These are phyloP conservation scores for Venustaconcha ellipsiformis DNA, from an alignment of 1,140 invertebrate species.

Conservation along the genomic window DNA sequence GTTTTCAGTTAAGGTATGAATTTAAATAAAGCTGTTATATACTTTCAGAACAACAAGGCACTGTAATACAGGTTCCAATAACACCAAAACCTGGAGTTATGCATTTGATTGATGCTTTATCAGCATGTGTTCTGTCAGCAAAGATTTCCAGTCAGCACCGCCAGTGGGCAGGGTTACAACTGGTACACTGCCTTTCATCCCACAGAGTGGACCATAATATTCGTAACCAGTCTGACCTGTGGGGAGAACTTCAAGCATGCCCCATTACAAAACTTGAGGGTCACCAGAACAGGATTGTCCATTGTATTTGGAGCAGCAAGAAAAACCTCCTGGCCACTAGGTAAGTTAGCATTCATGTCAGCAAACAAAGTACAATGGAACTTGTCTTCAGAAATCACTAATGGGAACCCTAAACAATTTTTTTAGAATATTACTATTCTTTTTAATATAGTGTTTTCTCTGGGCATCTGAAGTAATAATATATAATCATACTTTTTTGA, in stretches of 20 bases:
- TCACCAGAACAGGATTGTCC: conserved; percentile 73
- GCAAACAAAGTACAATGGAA: background rate
- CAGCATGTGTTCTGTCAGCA: conserved; percentile 75
- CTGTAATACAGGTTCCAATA: no score
- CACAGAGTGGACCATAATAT: conserved; percentile 18
- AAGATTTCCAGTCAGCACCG: conserved; percentile 69
- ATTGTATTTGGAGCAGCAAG: conserved; percentile 68
- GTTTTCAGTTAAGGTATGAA: no score
- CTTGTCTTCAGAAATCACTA: no score
- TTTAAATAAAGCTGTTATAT: no score
- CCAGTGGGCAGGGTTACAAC: conserved; percentile 76
- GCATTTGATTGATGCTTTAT: conserved; percentile 76
- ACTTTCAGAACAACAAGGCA: no score
- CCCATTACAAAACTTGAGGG: conserved; percentile 70
- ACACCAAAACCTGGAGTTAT: conserved; percentile 50
- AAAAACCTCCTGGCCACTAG: conserved; percentile 72
- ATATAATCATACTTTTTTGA: no score
- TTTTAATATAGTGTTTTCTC: no score
- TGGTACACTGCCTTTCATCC: conserved; percentile 67
- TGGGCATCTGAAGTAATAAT: no score
- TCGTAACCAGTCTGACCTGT: conserved; percentile 55
- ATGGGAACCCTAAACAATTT: no score
- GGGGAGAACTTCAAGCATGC: conserved; percentile 66
- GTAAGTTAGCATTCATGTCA: conserved; percentile 37
- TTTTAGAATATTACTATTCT: no score